Conservation (phyloP, 2,888 invertebrate species). For the Drosophila mimetica region DNA sequence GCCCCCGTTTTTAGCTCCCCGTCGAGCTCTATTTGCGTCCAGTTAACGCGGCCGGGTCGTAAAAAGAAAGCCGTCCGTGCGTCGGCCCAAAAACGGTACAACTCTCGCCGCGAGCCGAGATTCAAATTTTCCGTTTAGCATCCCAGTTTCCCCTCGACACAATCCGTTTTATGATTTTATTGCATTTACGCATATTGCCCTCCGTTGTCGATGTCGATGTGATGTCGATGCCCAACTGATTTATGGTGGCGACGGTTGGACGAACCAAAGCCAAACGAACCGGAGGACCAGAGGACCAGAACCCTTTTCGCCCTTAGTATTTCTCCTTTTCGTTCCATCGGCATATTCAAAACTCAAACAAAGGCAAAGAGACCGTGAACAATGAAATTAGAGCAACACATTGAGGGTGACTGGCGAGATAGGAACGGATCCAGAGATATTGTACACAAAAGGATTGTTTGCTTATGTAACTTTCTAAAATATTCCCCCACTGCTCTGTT, state of each 20-base stretch:
- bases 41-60: conserved; percentile 72
- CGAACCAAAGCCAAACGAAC: conserved; percentile 47
- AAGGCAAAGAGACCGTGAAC: conserved; percentile 71
- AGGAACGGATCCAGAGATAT: conserved; percentile 8
- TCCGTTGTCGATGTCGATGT: conserved; percentile 44
- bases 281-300: conserved; percentile 16
- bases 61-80: conserved; percentile 64
- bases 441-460: conserved; percentile 64
- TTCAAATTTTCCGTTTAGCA: conserved; percentile 71
- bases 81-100: conserved; percentile 16
- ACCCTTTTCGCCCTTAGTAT: conserved; percentile 35
- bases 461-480: conserved; percentile 70
- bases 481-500: conserved; percentile 19
- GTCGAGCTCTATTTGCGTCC: conserved; percentile 74
- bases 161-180: conserved; percentile 80
- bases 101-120: conserved; percentile 42
- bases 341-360: conserved; percentile 72
- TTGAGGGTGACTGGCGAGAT: conserved; percentile 62
- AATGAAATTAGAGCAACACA: conserved; percentile 76
- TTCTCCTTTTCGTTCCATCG: conserved; percentile 14
- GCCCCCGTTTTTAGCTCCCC: conserved; percentile 36
- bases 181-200: conserved; percentile 77
- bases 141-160: conserved; percentile 52
- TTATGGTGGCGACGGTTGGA: conserved; percentile 67
- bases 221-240: conserved; percentile 72